Evolutionary conservation across 2,113 vertebrate species (phyloP).

Genomic region (Sphyrna mokarran): DNA sequence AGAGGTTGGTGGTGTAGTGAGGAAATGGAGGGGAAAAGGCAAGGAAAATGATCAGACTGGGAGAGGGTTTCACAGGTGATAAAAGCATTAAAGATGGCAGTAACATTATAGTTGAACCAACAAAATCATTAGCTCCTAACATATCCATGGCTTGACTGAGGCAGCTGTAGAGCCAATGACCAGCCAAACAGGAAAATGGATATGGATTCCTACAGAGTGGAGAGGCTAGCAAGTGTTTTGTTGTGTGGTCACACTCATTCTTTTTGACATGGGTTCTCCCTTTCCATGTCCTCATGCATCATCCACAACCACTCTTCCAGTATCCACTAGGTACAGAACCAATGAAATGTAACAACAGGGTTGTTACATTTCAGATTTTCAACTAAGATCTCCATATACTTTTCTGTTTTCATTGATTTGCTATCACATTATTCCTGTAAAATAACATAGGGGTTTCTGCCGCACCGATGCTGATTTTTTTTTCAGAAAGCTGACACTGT

Average conservation of each 20-base stretch:
- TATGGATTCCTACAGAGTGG: neutral
- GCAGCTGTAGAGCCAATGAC: neutral
- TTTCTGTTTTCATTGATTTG: neutral
- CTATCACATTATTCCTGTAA: neutral
- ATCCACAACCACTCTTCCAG: too few relatives aligned
- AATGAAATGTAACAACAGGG: too few relatives aligned
- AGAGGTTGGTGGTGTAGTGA: neutral
- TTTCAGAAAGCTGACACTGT: neutral
- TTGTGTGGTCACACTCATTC: too few relatives aligned
- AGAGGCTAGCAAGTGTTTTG: neutral
- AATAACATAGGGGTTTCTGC: neutral
- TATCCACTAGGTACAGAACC: too few relatives aligned
- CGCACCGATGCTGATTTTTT: neutral
- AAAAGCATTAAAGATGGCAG: neutral
- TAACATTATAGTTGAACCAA: neutral
- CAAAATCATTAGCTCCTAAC: neutral
- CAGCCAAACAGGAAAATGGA: neutral
- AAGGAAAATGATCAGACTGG: neutral
- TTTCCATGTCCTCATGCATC: too few relatives aligned
- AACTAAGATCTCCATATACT: neutral
- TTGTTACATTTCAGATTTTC: too few relatives aligned
- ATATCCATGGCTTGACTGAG: neutral
- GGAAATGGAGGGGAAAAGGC: neutral
- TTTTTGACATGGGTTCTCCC: too few relatives aligned
- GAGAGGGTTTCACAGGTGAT: neutral